Evolutionary conservation across 2,113 vertebrate species (phyloP).

Genomic region (Xenopus borealis): DNA sequence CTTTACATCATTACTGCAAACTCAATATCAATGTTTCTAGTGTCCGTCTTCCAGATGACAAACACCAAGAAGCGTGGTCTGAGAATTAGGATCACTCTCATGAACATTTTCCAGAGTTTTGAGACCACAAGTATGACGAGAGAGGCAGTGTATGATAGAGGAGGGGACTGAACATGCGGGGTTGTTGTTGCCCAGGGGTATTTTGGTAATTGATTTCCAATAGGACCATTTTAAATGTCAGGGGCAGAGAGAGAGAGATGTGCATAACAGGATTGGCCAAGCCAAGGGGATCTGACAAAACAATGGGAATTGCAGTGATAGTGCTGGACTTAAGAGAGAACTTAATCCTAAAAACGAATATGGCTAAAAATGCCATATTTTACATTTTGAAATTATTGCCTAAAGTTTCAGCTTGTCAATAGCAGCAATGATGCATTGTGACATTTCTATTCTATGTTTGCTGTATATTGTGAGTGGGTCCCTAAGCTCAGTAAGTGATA

Average conservation of each 20-base stretch:
- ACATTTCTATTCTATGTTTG: no score
- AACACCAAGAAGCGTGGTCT: slow-evolving; percentile 40
- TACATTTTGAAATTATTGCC: no score
- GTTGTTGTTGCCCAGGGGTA: slow-evolving; percentile 22
- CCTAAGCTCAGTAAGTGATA: no score
- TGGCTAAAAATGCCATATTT: no score
- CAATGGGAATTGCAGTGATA: not conserved
- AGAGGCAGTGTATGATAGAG: not conserved
- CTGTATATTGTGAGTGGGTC: no score
- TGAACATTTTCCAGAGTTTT: slow-evolving; percentile 37
- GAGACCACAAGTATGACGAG: not conserved
- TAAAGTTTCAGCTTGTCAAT: no score
- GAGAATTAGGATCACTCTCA: slow-evolving; percentile 40
- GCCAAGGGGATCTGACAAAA: not conserved
- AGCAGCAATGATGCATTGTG: no score
- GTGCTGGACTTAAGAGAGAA: no score
- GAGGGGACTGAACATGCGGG: slow-evolving; percentile 12
- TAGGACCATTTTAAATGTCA: slow-evolving; percentile 36
- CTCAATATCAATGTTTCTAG: slow-evolving; percentile 39
- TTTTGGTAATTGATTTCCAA: slow-evolving; percentile 33
- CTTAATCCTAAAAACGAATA: no score
- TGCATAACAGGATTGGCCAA: not conserved
- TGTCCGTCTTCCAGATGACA: slow-evolving; percentile 45
- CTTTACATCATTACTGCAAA: slow-evolving; percentile 43
- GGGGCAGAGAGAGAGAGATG: slow-evolving; percentile 14